phyloP scores from a whole-genome alignment of 2,113 vertebrate species.

The Corythornis vintsioides region DNA sequence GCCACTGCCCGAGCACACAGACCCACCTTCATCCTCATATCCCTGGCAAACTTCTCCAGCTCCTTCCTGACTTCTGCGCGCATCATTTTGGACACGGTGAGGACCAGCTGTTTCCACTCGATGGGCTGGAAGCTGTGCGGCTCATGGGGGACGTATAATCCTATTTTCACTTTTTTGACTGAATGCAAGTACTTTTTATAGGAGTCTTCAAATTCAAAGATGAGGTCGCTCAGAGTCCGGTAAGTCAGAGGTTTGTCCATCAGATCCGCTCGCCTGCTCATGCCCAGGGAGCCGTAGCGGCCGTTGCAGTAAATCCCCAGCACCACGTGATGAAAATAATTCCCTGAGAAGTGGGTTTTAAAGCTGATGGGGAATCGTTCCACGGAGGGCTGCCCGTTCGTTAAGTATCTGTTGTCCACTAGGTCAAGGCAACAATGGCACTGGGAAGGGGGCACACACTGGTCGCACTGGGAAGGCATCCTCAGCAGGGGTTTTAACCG shows the following conservation, averaged over 20 bases:
- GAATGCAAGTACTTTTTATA: constrained; percentile 95
- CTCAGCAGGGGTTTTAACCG: not conserved
- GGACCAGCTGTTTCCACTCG: constrained; percentile 94
- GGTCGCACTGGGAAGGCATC: not conserved
- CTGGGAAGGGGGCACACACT: not conserved
- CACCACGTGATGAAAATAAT: constrained; percentile 95
- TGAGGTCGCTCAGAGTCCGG: constrained; percentile 92
- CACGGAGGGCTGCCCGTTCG: constrained; percentile 90
- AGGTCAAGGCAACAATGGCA: constrained; percentile 58
- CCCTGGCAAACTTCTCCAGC: constrained; percentile 93
- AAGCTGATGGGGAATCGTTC: constrained; percentile 99
- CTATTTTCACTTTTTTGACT: constrained; percentile 95
- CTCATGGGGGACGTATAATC: constrained; percentile 92
- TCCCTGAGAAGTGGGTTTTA: constrained; percentile 97
- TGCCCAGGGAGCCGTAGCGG: constrained; percentile 90
- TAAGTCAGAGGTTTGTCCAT: constrained; percentile 93
- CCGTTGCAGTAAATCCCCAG: constrained; percentile 94
- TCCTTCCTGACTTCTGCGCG: constrained; percentile 89
- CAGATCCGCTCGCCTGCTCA: constrained; percentile 93
- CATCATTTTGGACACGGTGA: constrained; percentile 87
- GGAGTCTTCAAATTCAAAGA: constrained; percentile 95
- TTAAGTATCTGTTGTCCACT: constrained; percentile 85
- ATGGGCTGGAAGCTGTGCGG: constrained; percentile 95
- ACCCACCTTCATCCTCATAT: constrained; percentile 97
- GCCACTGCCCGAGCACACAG: fast-evolving